phyloP scores from a whole-genome alignment of 2,888 invertebrate genomes.

The Mesorhabditis spiculigera region DNA sequence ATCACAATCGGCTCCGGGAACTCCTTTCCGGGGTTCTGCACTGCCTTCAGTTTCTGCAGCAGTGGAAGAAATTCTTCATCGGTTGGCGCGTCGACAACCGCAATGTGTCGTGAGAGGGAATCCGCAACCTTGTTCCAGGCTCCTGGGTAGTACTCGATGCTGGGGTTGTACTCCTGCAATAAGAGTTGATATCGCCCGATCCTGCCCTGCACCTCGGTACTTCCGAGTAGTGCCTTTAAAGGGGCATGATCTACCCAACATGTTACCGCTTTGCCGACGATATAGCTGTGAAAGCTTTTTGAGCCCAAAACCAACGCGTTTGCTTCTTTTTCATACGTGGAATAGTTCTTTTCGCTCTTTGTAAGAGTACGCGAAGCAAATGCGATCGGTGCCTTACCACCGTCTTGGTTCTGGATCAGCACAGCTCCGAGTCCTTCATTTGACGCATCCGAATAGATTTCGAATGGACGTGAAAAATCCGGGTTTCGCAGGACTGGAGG shows the following conservation, averaged over 20 bases:
- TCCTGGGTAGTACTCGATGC: too few relatives aligned
- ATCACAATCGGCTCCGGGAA: too few relatives aligned
- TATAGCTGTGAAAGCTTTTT: slow-evolving; percentile 8
- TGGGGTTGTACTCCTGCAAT: too few relatives aligned
- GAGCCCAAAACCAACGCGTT: slow-evolving; percentile 1
- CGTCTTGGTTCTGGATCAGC: slow-evolving; percentile 5
- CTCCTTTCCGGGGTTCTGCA: too few relatives aligned
- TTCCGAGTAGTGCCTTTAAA: background rate
- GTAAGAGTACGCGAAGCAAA: slow-evolving; percentile 7
- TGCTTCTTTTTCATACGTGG: slow-evolving; percentile 11
- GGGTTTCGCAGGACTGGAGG: slow-evolving; percentile 7
- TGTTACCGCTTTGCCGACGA: slow-evolving; percentile 5
- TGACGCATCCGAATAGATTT: slow-evolving; percentile 12
- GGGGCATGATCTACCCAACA: slow-evolving; percentile 2
- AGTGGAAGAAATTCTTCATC: too few relatives aligned
- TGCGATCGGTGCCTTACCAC: slow-evolving; percentile 5
- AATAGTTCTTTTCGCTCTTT: slow-evolving; percentile 8
- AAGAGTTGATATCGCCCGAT: too few relatives aligned
- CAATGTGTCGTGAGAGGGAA: too few relatives aligned
- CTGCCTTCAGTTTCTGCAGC: too few relatives aligned
- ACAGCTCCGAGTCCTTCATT: slow-evolving; percentile 6
- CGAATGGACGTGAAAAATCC: slow-evolving; percentile 7
- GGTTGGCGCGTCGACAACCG: too few relatives aligned
- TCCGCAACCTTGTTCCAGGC: too few relatives aligned
- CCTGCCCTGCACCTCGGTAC: too few relatives aligned